Conservation (phyloP, 2,797 vertebrate genomes). For the Macropus fuliginosus region DNA sequence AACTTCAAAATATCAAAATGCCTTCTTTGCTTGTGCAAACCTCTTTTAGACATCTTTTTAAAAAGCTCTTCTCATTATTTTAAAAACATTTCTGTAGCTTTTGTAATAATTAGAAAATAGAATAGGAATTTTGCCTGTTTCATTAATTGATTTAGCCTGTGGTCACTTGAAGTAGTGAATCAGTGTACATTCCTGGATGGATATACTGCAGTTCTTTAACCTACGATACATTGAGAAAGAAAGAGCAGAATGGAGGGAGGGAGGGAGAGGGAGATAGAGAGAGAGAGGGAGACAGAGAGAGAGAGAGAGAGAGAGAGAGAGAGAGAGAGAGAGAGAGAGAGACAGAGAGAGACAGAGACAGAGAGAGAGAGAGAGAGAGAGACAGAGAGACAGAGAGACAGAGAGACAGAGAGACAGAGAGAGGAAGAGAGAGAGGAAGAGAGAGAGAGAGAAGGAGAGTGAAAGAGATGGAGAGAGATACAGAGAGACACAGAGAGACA, state of each 20-base stretch:
- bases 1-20: not conserved
- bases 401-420: too few species aligned
- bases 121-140: not conserved
- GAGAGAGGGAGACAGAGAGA: too few species aligned
- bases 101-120: not conserved
- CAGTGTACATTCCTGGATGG: slow-evolving; percentile 25
- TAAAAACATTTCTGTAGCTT: not conserved
- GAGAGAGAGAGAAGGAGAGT: not conserved
- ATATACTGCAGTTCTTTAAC: not conserved
- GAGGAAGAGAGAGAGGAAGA: too few species aligned
- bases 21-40: slow-evolving; percentile 73
- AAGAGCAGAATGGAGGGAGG: slow-evolving; percentile 33
- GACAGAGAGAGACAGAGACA: not conserved
- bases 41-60: slow-evolving; percentile 55
- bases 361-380: too few species aligned
- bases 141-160: slow-evolving; percentile 24
- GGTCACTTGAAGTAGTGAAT: slow-evolving; percentile 14
- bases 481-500: too few species aligned
- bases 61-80: slow-evolving; percentile 76
- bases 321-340: too few species aligned
- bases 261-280: not conserved
- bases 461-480: too few species aligned
- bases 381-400: too few species aligned
- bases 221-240: slow-evolving; percentile 16
- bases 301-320: not conserved